A percentile compares a stretch with the other conserved stretches of the same genome.
Conservation (phyloP, 2,888 invertebrate genomes). For the Ceratothoa steindachneri region DNA sequence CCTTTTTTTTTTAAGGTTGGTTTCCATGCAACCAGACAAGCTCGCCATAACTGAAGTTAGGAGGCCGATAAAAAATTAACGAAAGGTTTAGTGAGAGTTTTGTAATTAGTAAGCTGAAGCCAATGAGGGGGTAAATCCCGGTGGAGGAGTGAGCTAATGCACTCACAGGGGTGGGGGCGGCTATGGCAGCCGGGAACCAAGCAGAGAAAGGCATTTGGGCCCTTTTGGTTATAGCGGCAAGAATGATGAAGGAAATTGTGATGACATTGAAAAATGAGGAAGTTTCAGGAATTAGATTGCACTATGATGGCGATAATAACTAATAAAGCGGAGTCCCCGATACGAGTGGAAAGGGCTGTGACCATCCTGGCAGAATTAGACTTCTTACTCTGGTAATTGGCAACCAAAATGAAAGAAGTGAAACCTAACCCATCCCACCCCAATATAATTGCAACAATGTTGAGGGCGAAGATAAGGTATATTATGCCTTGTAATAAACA, state of each 20-base stretch:
- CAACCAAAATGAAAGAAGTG: conserved; percentile 68
- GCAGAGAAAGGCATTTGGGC: not conserved
- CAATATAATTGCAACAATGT: conserved; percentile 67
- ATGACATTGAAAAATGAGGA: no score
- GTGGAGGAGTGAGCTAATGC: conserved; percentile 2
- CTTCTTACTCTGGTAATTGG: conserved; percentile 60
- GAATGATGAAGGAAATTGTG: not conserved
- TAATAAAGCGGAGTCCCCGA: not conserved
- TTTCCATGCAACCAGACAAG: not conserved
- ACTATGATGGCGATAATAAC: not conserved
- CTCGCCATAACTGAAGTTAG: not conserved
- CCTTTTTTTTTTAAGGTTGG: not conserved
- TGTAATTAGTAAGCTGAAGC: not conserved
- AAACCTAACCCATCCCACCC: conserved; percentile 71
- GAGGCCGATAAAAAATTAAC: not conserved
- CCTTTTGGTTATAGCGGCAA: not conserved
- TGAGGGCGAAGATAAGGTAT: conserved; percentile 65
- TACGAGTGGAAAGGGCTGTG: not conserved
- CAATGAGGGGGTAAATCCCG: not conserved
- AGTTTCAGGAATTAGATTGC: no score
- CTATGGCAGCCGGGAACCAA: not conserved
- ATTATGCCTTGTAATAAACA: conserved; percentile 67
- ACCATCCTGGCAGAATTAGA: not conserved
- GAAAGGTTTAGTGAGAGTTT: not conserved
- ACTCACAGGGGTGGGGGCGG: not conserved